phyloP scores from a whole-genome alignment of 35 echinoderm and acorn worm genomes.

The Anneissia japonica region DNA sequence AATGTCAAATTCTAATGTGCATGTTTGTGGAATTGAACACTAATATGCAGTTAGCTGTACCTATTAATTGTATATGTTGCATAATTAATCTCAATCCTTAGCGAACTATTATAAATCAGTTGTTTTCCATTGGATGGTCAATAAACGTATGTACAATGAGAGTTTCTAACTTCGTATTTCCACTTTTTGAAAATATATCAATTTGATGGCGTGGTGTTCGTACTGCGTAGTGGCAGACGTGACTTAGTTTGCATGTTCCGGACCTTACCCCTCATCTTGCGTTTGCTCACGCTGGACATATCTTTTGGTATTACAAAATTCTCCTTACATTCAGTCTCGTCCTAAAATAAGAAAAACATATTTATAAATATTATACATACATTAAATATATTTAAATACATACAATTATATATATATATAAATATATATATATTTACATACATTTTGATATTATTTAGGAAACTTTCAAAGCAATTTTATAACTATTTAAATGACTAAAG shows the following conservation, averaged over 20 bases:
- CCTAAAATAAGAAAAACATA: slow-evolving; percentile 20
- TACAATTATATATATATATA: background rate
- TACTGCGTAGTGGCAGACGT: background rate
- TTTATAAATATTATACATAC: background rate
- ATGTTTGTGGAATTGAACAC: too few species aligned
- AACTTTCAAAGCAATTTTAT: background rate
- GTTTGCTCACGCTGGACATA: slow-evolving; percentile 1
- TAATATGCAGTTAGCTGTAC: too few species aligned
- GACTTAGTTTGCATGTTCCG: background rate
- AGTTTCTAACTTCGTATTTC: too few species aligned
- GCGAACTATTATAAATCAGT: too few species aligned
- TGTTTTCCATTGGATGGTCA: too few species aligned
- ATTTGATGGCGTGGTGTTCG: background rate
- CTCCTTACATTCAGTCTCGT: slow-evolving; percentile 48
- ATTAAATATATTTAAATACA: background rate
- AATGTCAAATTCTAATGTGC: too few species aligned
- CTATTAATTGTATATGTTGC: too few species aligned
- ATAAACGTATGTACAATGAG: too few species aligned
- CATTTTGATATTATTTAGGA: background rate
- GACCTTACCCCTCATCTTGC: background rate
- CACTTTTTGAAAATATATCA: too few species aligned
- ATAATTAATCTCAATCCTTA: too few species aligned
- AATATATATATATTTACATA: background rate
- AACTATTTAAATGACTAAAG: slow-evolving; percentile 4
- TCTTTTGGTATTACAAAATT: slow-evolving; percentile 36